Conservation (phyloP, 2,888 invertebrate genomes). For the Caenorhabditis panamensis region DNA sequence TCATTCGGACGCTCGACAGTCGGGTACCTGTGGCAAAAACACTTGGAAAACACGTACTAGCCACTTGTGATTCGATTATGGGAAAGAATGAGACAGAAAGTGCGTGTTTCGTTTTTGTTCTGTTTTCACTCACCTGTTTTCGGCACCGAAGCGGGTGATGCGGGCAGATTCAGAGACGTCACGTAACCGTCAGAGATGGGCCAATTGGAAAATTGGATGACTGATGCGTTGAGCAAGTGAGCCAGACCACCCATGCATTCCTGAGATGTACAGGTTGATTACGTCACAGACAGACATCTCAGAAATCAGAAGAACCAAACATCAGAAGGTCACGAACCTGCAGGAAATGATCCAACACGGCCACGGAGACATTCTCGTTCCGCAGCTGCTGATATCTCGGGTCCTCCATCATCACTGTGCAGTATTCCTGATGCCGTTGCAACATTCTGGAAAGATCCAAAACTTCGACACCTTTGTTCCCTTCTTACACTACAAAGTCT, state of each 20-base stretch:
- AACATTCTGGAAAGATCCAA: slow-evolving; percentile 64
- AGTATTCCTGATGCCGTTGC: slow-evolving; percentile 72
- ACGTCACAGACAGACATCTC: slow-evolving; percentile 11
- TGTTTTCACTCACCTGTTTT: slow-evolving; percentile 67
- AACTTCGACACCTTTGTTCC: background rate
- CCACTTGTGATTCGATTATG: slow-evolving; percentile 23
- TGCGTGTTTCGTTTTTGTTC: background rate
- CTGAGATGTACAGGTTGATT: no score
- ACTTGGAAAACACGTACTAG: slow-evolving; percentile 18
- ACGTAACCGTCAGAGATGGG: slow-evolving; percentile 79
- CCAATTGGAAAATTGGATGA: slow-evolving; percentile 79
- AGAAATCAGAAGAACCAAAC: no score
- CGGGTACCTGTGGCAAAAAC: slow-evolving; percentile 67
- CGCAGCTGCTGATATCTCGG: slow-evolving; percentile 63
- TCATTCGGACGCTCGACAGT: slow-evolving; percentile 70
- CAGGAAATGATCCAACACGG: slow-evolving; percentile 78
- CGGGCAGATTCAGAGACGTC: slow-evolving; percentile 75
- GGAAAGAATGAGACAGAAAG: background rate
- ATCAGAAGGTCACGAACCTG: slow-evolving; percentile 65
- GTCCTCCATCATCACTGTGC: slow-evolving; percentile 70
- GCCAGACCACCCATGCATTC: slow-evolving; percentile 77
- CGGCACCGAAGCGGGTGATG: slow-evolving; percentile 71
- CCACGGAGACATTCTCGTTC: slow-evolving; percentile 64
- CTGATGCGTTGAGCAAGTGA: slow-evolving; percentile 75
- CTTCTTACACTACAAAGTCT: slow-evolving; percentile 67